phyloP scores from a whole-genome alignment of 2,113 vertebrate species.

The Psettodes erumei region DNA sequence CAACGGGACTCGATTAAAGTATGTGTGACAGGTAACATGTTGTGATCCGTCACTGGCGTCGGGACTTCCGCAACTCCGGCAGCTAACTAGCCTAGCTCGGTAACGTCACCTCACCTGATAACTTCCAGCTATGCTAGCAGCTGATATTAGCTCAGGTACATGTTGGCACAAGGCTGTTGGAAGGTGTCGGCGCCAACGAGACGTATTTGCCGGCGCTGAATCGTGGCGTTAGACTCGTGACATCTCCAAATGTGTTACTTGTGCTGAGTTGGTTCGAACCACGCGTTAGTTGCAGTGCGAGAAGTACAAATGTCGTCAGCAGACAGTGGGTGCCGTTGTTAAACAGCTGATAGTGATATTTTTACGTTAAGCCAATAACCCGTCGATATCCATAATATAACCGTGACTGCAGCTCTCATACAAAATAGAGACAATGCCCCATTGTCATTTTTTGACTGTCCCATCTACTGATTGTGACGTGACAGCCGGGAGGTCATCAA shows the following conservation, averaged over 20 bases:
- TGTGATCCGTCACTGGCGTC: neutral
- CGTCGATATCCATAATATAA: neutral
- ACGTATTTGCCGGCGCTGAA: neutral
- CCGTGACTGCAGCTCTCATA: neutral
- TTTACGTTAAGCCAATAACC: neutral
- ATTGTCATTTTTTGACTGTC: neutral
- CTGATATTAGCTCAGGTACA: constrained; percentile 25
- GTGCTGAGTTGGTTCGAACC: neutral
- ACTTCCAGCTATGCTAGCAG: constrained; percentile 40
- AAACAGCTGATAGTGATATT: neutral
- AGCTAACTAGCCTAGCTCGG: constrained; percentile 41
- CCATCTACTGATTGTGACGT: neutral
- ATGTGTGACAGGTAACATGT: constrained; percentile 55
- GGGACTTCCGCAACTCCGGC: constrained; percentile 16
- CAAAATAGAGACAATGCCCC: too few relatives aligned
- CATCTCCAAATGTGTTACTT: neutral
- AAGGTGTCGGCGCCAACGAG: neutral
- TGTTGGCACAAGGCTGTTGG: neutral
- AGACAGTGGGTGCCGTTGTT: neutral
- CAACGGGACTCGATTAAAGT: constrained; percentile 51
- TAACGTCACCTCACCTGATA: constrained; percentile 18
- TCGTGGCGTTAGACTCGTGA: rapidly evolving
- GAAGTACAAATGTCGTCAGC: neutral
- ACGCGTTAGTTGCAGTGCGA: neutral
- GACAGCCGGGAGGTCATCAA: neutral